Base-by-base conservation (phyloP, 1,140 invertebrate genomes). In the Meloidogyne chitwoodi region DNA sequence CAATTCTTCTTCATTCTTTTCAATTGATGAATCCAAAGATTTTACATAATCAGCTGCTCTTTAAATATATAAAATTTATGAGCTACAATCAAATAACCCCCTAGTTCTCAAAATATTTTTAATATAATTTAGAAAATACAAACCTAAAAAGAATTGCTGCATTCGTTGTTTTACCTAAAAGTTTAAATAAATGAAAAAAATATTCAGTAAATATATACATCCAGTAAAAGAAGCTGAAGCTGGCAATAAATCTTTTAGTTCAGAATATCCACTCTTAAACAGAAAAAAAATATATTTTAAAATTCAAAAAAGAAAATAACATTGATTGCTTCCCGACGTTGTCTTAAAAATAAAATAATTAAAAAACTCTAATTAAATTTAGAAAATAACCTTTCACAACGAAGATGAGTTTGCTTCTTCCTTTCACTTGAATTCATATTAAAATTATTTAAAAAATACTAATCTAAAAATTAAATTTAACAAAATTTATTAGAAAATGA, bases 41-140 rank as follows among this genome's bases (percentile, higher is more conserved):
- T 86, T 81, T 16, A 86, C 80, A 75, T 85, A 86, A 27, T 86
- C 84, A 26, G 84, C 86, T 16, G 84, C 84, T 71, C 84, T 73
- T 27, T 3, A 73, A 73, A 63, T 27, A 27, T 2, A 12, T 24
- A 22, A 75, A 67, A 81, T 77, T 72, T 14, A 41, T 14, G 2
- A 41, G n/a, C n/a, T n/a, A n/a, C n/a, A n/a, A n/a, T n/a, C n/a
- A n/a, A n/a, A n/a, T n/a, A n/a, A n/a, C n/a, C n/a, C n/a, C n/a
- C 16, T 4, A 14, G 16, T 24, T 16, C 22, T 64, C 34, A 27
- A 31, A 22, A 41, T 64, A 74, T 24, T 34, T 70, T 73, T 71
- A 11, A 24, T 38, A 38, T 38, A 10, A 38, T 38, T 16, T 12
- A 29, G 71, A 41, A 41, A 26, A 1, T 75, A 27, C 12, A 14